phyloP scores from a whole-genome alignment of 2,113 vertebrate species.

The Mohoua ochrocephala region DNA sequence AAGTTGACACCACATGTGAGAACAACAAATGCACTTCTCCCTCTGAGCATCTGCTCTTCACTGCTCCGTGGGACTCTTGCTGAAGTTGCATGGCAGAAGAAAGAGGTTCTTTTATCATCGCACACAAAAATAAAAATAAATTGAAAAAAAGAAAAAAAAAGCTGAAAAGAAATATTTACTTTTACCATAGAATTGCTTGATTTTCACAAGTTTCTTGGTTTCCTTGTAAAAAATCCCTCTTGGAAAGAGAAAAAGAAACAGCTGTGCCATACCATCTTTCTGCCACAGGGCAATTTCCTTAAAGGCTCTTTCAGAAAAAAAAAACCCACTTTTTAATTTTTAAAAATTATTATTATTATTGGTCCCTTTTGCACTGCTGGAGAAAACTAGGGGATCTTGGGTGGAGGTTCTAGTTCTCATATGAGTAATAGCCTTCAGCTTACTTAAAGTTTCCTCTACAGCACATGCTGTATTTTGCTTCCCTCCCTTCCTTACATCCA shows the following conservation, averaged over 20 bases:
- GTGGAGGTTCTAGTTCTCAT: slow-evolving; percentile 20
- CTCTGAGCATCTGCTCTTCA: background rate
- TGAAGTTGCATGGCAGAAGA: background rate
- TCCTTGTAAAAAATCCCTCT: background rate
- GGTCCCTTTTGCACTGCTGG: background rate
- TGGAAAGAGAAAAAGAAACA: background rate
- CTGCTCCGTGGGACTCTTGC: background rate
- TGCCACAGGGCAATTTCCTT: background rate
- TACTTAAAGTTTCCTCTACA: slow-evolving; percentile 44
- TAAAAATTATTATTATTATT: background rate
- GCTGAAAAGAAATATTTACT: background rate
- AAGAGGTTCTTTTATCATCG: background rate
- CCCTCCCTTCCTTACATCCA: background rate
- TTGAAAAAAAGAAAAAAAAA: background rate
- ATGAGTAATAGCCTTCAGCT: slow-evolving; percentile 30
- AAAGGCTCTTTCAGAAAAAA: background rate
- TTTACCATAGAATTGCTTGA: background rate
- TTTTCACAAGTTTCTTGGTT: background rate
- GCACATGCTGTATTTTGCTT: background rate
- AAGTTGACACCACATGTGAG: background rate
- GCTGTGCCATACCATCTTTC: background rate
- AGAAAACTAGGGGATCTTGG: background rate
- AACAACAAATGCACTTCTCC: background rate
- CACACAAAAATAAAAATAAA: background rate
- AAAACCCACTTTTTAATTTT: background rate